A percentile compares a stretch with the other conserved stretches of the same genome.
Evolutionary conservation across 2,113 vertebrate genomes (phyloP).

Genomic region (Lepus americanus): DNA sequence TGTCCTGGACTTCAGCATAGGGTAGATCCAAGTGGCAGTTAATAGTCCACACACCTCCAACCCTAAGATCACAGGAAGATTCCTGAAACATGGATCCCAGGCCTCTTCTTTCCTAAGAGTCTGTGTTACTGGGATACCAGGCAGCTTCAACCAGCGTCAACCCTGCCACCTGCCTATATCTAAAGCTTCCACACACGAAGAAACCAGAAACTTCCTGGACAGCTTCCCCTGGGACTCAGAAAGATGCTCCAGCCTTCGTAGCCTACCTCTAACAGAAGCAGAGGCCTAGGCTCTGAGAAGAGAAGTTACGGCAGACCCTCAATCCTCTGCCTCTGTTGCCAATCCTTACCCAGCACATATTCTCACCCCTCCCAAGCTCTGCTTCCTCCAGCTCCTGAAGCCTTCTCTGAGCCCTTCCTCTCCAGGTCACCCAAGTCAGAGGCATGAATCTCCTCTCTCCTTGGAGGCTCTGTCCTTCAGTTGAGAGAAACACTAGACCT

Average conservation of each 20-base stretch:
- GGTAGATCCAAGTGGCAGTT: not conserved
- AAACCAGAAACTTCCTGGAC: not conserved
- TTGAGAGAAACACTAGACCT: not conserved
- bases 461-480: not conserved
- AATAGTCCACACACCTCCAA: not conserved
- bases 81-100: not conserved
- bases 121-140: not conserved
- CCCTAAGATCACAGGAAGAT: not conserved
- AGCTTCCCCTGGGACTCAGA: not conserved
- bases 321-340: not conserved
- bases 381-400: not conserved
- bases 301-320: not conserved
- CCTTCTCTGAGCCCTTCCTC: not conserved
- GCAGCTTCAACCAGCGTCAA: not conserved
- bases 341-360: not conserved
- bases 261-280: not conserved
- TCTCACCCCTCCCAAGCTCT: not conserved
- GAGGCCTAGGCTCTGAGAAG: not conserved
- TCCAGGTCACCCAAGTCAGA: not conserved
- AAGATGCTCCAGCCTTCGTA: not conserved
- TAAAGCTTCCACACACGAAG: not conserved
- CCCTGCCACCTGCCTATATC: not conserved
- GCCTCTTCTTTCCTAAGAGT: not conserved
- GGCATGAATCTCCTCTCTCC: not conserved
- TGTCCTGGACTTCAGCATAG: not conserved